Evolutionary conservation across 1,140 invertebrate genomes (phyloP), one percentile per base, ranked within the genome.

Genomic region (Drosophila azteca): DNA sequence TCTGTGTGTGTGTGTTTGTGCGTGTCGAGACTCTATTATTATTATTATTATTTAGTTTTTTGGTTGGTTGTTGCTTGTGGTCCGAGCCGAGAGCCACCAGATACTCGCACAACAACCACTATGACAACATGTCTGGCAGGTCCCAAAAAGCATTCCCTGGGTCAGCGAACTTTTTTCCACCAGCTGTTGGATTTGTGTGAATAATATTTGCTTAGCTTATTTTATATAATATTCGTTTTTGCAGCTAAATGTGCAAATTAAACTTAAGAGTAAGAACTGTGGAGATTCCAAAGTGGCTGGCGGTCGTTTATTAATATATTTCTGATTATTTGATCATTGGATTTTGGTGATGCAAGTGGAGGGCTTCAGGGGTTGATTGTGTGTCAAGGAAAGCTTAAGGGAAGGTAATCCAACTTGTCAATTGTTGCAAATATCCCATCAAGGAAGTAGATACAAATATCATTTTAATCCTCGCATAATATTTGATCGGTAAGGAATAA

Each of bases 91-190:
- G 55, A 65, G 41, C 52, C 72, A 58, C 17, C 17, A 35, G 64
- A 44, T 43, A 26, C 13, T 48, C 51, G 31, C 35, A 59, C 57
- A 59, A 63, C 70, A 78, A 80, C 69, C 67, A 79, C 63, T 67
- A 76, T 64, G 76, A 82, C 67, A 82, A 58, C 71, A 74, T 63
- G 70, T 88, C 75, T 84, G 77, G 81, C 80, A 65, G 76, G 80
- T 75, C 63, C 74, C 60, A 85, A 85, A 77, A 87, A 87, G 77
- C 78, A 78, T 82, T 87, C 75, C 67, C 77, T 74, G 71, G 82
- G 82, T 87, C 82, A 87, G 75, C 79, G 82, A 87, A 88, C 82
- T 76, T 84, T 72, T 74, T 61, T 45, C 67, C 44, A 57, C 71
- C 52, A 72, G 80, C 65, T 59, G 26, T 67, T 35, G 51, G 43